Evolutionary conservation across 2,797 vertebrate genomes (phyloP), one percentile per base, ranked within the genome.

Genomic region (Psittacula derbiana): DNA sequence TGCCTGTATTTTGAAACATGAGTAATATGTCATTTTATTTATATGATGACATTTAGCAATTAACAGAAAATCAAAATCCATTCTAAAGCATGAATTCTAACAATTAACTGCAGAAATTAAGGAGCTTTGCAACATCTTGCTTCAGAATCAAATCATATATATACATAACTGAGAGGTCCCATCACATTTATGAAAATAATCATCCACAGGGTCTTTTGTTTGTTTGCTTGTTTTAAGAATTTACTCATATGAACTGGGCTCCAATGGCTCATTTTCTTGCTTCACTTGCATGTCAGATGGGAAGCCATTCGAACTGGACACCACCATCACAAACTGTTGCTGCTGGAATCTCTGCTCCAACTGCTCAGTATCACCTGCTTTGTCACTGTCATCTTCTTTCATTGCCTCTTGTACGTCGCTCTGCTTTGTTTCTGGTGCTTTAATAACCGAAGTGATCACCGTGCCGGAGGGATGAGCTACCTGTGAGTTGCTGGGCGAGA

Each of bases 401-500:
- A 66, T 65, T 30, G 24, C 78, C 73, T 93, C 97, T 30, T 97
- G 90, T 11, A 53, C 3, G 11, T 96, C 78, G 41, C 91, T 69
- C 67, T 95, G 97, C 96, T 98, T 98, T 8, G 96, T 92, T 96
- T 98, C 98, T 27, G 98, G 97, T 40, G 98, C 96, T 94, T 98
- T 98, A 85, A 98, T 98, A 50, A 98, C 98, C 0, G 98, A 98
- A 27, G 98, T 98, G 96, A 98, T 98, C 55, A 98, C 98, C 0
- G 98, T 98, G 94, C 98, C 98, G 0, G 98, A 95, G 2, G 98
- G 97, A 53, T 98, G 98, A 88, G 97, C 96, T 31, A 98, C 89
- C 64, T 98, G 98, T 4, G 98, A 98, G 91, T 90, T 97, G 86
- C 96, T 97, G 18, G 98, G 96, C 1, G 98, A 98, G 80, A 98